These are phyloP conservation scores for Capreolus pygargus DNA, from an alignment of 2,113 vertebrate species.

Conservation along the genomic window DNA sequence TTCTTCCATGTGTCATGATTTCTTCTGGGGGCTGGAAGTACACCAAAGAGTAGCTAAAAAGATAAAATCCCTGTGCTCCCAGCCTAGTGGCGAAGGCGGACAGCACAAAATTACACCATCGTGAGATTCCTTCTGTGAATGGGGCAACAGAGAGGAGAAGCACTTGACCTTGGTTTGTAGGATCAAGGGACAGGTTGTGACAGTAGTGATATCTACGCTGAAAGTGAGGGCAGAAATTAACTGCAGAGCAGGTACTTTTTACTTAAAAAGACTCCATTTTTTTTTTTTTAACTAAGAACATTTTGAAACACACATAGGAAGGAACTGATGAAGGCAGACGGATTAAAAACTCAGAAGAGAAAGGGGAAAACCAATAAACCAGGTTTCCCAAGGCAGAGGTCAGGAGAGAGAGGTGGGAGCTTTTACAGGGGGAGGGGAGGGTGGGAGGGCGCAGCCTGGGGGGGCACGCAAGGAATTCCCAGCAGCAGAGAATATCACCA, in stretches of 20 bases:
- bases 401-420: neutral
- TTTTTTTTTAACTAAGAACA: too few species aligned
- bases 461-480: neutral
- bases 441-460: neutral
- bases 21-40: neutral
- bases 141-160: too few species aligned
- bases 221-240: neutral
- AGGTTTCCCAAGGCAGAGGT: neutral
- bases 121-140: neutral
- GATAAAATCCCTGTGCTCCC: neutral
- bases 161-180: neutral
- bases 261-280: neutral
- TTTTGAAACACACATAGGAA: neutral
- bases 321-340: neutral
- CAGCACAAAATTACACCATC: neutral
- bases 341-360: neutral
- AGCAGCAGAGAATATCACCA: neutral
- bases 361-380: neutral
- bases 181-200: neutral
- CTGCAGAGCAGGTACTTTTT: neutral
- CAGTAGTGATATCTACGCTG: neutral
- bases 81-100: neutral
- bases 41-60: neutral
- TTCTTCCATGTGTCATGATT: neutral
- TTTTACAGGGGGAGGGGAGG: neutral